A percentile compares a stretch with the other conserved stretches of the same genome.
phyloP scores from a whole-genome alignment of 1,140 invertebrate genomes.

The Bombus polaris region DNA sequence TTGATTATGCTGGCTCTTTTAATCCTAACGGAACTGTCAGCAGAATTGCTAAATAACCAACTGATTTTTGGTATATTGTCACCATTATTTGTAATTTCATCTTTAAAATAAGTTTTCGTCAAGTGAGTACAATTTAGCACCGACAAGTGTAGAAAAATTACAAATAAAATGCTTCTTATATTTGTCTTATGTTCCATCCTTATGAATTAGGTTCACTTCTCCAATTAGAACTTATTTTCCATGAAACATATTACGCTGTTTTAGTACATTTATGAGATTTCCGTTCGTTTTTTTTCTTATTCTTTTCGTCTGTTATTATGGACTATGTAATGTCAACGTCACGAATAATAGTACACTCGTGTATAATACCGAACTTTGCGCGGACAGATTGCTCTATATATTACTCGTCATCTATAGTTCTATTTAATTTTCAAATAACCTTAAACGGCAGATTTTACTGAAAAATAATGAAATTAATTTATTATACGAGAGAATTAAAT shows the following conservation, averaged over 20 bases:
- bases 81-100: constrained; percentile 19
- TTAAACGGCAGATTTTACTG: background rate
- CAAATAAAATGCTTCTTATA: constrained; percentile 18
- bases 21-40: constrained; percentile 14
- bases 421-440: constrained; percentile 2
- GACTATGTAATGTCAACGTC: constrained; percentile 36
- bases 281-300: background rate
- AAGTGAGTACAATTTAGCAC: constrained; percentile 40
- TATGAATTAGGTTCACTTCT: background rate
- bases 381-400: constrained; percentile 7
- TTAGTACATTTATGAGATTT: background rate
- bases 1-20: constrained; percentile 30
- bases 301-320: constrained; percentile 26
- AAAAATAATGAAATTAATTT: constrained; percentile 1
- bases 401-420: background rate
- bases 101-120: constrained; percentile 33
- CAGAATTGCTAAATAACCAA: constrained; percentile 56
- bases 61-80: constrained; percentile 52
- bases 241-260: constrained; percentile 17
- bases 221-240: constrained; percentile 13
- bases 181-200: constrained; percentile 47
- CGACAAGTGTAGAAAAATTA: constrained; percentile 39
- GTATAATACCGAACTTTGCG: constrained; percentile 43
- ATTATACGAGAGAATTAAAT: background rate
- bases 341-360: constrained; percentile 4